A percentile compares a stretch with the other conserved stretches of the same genome.
Evolutionary conservation across 2,888 invertebrate genomes (phyloP).

Genomic region (Dicyrtoma fusca): DNA sequence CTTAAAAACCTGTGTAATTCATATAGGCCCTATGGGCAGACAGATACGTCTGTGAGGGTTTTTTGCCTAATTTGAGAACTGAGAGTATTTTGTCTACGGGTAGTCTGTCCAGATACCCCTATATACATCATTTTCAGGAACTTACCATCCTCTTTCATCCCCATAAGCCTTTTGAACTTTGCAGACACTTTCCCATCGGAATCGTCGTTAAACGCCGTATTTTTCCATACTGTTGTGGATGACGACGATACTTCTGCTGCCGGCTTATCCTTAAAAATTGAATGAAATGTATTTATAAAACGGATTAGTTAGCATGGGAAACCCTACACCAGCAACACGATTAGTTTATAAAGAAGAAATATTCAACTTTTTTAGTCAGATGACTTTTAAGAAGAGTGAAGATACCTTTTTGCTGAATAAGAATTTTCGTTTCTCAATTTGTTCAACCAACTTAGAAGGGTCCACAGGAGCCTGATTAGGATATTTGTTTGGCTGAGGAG

Average conservation of each 20-base stretch:
- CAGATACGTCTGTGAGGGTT: too few relatives aligned
- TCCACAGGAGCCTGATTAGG: conserved; percentile 77
- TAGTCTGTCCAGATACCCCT: background rate
- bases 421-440: conserved; percentile 87
- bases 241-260: conserved; percentile 57
- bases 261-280: conserved; percentile 59
- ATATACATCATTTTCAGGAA: background rate
- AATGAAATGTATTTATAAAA: too few relatives aligned
- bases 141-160: conserved; percentile 72
- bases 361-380: conserved; percentile 51
- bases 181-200: conserved; percentile 88
- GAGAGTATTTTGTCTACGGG: too few relatives aligned
- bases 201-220: conserved; percentile 86
- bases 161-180: conserved; percentile 96
- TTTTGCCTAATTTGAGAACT: too few relatives aligned
- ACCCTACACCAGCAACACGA: too few relatives aligned
- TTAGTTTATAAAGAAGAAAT: too few relatives aligned
- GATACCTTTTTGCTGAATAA: conserved; percentile 81
- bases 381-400: background rate
- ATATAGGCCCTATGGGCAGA: too few relatives aligned
- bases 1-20: too few relatives aligned
- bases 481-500: conserved; percentile 69
- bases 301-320: background rate
- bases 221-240: conserved; percentile 68
- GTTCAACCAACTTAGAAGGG: conserved; percentile 80